A percentile compares a stretch with the other conserved stretches of the same genome.
phyloP scores from a whole-genome alignment of 64 coral and sea anemone species.

The Exaiptasia diaphana region DNA sequence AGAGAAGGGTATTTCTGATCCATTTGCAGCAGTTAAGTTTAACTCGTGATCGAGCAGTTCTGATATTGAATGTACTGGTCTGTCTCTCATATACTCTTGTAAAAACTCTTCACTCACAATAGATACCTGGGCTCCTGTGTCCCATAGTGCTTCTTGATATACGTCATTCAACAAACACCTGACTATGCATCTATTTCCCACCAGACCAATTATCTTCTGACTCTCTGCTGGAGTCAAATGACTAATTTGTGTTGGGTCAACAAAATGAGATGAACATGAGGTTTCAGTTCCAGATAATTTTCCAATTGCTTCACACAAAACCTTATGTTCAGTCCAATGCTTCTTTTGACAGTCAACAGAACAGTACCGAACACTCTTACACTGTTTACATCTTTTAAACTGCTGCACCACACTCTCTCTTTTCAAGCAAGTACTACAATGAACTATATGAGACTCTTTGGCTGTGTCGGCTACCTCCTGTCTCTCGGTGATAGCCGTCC shows the following conservation, averaged over 20 bases:
- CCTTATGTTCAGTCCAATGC: slow-evolving; percentile 61
- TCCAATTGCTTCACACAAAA: slow-evolving; percentile 41
- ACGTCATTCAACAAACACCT: slow-evolving; percentile 25
- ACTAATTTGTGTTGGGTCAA: slow-evolving; percentile 3
- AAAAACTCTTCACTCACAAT: not conserved
- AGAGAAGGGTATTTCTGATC: slow-evolving; percentile 7
- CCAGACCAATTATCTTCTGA: slow-evolving; percentile 13
- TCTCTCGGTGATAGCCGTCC: slow-evolving; percentile 6
- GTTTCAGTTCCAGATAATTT: not conserved
- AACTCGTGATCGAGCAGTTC: slow-evolving; percentile 19
- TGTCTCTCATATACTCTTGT: not conserved
- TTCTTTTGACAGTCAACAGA: slow-evolving; percentile 41
- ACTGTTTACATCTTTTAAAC: slow-evolving; percentile 44
- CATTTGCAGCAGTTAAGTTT: slow-evolving; percentile 39
- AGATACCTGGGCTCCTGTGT: slow-evolving; percentile 61
- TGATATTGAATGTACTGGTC: not conserved
- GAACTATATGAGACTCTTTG: not conserved
- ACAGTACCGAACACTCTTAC: slow-evolving; percentile 56
- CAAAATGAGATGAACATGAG: not conserved
- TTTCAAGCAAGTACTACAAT: slow-evolving; percentile 15
- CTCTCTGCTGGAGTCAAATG: slow-evolving; percentile 38
- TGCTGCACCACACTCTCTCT: slow-evolving; percentile 2
- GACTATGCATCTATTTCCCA: slow-evolving; percentile 26
- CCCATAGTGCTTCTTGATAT: slow-evolving; percentile 16
- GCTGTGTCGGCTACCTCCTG: slow-evolving; percentile 10